phyloP scores from a whole-genome alignment of 2,113 vertebrate genomes.

The Etia nguti region DNA sequence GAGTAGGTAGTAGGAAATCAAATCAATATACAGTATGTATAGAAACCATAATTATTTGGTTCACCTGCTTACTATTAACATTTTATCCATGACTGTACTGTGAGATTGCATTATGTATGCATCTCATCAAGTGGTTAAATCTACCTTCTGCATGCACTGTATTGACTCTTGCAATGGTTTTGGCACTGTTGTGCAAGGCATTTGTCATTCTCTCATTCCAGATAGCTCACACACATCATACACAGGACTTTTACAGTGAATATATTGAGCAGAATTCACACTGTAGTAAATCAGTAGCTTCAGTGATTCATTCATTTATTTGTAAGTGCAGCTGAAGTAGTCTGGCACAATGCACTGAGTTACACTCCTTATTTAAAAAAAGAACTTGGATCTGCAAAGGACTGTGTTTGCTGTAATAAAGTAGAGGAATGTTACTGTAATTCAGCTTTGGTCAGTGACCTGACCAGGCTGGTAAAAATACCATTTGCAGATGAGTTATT shows the following conservation, averaged over 20 bases:
- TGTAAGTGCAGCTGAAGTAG: not conserved
- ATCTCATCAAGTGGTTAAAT: not conserved
- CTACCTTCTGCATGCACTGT: not conserved
- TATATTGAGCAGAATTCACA: not conserved
- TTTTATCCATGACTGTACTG: not conserved
- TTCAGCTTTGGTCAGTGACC: not conserved
- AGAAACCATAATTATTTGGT: not conserved
- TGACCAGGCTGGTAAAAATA: not conserved
- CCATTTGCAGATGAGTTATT: not conserved
- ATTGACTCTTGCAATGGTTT: not conserved
- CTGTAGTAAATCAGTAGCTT: not conserved
- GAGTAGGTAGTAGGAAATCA: not conserved
- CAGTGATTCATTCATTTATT: not conserved
- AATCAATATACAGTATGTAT: not conserved
- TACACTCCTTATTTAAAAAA: not conserved
- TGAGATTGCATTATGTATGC: not conserved
- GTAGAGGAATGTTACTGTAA: not conserved
- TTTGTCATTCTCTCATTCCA: not conserved
- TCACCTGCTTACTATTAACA: not conserved
- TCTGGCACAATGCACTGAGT: not conserved
- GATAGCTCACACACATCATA: not conserved
- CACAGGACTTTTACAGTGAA: not conserved
- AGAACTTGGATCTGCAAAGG: not conserved
- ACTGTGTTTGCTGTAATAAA: not conserved
- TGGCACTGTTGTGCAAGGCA: not conserved